Conservation (phyloP, 2,888 invertebrate genomes). For the Pogonocherus hispidulus region DNA sequence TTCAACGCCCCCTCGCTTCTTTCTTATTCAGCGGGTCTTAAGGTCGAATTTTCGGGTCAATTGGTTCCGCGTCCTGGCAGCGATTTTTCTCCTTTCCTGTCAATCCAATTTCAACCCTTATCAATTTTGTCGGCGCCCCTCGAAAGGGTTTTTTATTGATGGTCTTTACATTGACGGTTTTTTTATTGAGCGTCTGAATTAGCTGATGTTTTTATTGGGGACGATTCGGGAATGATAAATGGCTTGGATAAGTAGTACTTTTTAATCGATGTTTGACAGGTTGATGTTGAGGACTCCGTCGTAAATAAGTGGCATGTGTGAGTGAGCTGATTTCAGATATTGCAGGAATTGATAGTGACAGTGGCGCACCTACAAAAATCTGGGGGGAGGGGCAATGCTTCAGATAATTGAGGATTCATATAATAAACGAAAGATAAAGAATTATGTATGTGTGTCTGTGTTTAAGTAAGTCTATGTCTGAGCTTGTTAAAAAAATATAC, state of each 20-base stretch:
- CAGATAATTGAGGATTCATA: too few relatives aligned
- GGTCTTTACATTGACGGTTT: constrained; percentile 17
- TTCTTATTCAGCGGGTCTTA: constrained; percentile 40
- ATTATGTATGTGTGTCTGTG: too few relatives aligned
- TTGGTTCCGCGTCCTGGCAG: constrained; percentile 40
- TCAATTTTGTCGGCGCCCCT: constrained; percentile 27
- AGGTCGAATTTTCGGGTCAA: constrained; percentile 46
- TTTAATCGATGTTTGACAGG: neutral
- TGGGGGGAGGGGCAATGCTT: too few relatives aligned
- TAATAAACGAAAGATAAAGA: too few relatives aligned
- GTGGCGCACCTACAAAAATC: too few relatives aligned
- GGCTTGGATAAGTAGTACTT: neutral
- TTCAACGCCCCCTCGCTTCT: constrained; percentile 40
- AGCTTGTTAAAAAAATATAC: too few relatives aligned
- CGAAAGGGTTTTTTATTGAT: constrained; percentile 13
- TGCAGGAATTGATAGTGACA: too few relatives aligned
- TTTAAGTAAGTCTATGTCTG: too few relatives aligned
- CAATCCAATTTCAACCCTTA: constrained; percentile 42
- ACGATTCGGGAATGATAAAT: neutral
- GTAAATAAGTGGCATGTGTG: too few relatives aligned
- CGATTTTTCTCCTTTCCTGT: constrained; percentile 44
- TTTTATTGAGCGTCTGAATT: constrained; percentile 26
- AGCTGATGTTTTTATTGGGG: neutral
- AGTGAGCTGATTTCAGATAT: too few relatives aligned
- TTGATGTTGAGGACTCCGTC: neutral